Evolutionary conservation across 2,888 invertebrate species (phyloP).

Genomic region (Parnassius apollo): DNA sequence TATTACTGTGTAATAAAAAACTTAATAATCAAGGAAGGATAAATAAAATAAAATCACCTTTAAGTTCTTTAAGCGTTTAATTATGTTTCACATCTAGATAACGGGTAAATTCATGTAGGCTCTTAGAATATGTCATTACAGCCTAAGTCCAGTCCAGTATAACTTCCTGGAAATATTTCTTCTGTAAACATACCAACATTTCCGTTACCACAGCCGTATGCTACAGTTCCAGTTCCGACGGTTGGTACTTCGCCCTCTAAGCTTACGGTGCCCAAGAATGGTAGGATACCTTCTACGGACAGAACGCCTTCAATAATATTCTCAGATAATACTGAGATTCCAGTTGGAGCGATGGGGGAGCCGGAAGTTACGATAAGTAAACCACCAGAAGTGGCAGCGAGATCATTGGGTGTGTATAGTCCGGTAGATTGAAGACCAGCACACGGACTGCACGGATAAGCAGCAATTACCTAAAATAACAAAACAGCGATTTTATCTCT

Average conservation of each 20-base stretch:
- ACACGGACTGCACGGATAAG: conserved; percentile 20
- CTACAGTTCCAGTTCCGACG: conserved; percentile 43
- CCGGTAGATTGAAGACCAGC: neutral
- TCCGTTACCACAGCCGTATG: conserved; percentile 49
- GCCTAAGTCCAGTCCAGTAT: conserved; percentile 23
- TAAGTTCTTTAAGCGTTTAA: no score
- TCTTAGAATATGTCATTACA: conserved; percentile 11
- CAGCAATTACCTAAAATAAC: conserved; percentile 16
- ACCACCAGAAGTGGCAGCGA: conserved; percentile 13
- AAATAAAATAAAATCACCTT: no score
- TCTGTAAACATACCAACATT: conserved; percentile 45
- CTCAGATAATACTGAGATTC: conserved; percentile 44
- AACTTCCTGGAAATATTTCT: conserved; percentile 23
- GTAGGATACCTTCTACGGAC: conserved; percentile 27
- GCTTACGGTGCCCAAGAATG: conserved; percentile 46
- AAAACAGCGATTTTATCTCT: neutral
- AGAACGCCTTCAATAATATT: conserved; percentile 38
- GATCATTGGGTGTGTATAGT: conserved; percentile 8
- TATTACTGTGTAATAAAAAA: no score
- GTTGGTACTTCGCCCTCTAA: conserved; percentile 43
- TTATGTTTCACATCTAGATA: no score
- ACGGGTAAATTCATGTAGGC: no score
- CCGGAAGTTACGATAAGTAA: conserved; percentile 29
- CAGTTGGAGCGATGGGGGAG: conserved; percentile 44
- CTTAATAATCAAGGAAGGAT: no score